These are phyloP conservation scores for Yponomeuta sedellus DNA, from an alignment of 2,888 invertebrate genomes.

Conservation along the genomic window DNA sequence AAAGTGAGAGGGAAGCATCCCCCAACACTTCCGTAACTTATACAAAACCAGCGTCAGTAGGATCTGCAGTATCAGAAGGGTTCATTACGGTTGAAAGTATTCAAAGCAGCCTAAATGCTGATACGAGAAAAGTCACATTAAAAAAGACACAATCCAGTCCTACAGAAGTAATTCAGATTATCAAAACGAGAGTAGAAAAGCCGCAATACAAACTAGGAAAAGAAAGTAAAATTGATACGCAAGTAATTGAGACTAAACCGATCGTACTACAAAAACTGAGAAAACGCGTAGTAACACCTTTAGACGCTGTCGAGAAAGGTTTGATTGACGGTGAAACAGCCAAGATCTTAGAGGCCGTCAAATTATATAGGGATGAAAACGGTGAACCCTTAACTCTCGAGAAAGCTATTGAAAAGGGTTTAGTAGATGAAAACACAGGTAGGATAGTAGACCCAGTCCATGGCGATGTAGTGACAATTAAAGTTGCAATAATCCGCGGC, in stretches of 20 bases:
- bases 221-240: slow-evolving; percentile 73
- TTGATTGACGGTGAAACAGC: slow-evolving; percentile 87
- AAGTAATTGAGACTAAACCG: slow-evolving; percentile 80
- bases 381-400: slow-evolving; percentile 82
- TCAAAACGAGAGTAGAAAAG: slow-evolving; percentile 75
- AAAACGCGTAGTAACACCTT: slow-evolving; percentile 83
- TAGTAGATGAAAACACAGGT: slow-evolving; percentile 84
- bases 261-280: slow-evolving; percentile 86
- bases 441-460: slow-evolving; percentile 89
- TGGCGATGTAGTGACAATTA: slow-evolving; percentile 86
- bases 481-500: slow-evolving; percentile 89
- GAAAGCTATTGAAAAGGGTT: slow-evolving; percentile 83
- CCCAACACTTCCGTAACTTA: slow-evolving; percentile 26
- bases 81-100: slow-evolving; percentile 73
- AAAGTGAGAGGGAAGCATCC: slow-evolving; percentile 28
- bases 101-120: slow-evolving; percentile 59
- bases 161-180: slow-evolving; percentile 76
- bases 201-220: slow-evolving; percentile 81
- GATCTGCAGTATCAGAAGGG: slow-evolving; percentile 76
- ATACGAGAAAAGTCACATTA: slow-evolving; percentile 33
- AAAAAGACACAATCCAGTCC: slow-evolving; percentile 34
- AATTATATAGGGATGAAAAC: slow-evolving; percentile 72
- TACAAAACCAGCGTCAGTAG: slow-evolving; percentile 73
- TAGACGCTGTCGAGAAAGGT: slow-evolving; percentile 86
- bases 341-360: slow-evolving; percentile 78